These are phyloP conservation scores for Leucophenga maculata DNA, from an alignment of 2,888 invertebrate genomes.

Conservation along the genomic window DNA sequence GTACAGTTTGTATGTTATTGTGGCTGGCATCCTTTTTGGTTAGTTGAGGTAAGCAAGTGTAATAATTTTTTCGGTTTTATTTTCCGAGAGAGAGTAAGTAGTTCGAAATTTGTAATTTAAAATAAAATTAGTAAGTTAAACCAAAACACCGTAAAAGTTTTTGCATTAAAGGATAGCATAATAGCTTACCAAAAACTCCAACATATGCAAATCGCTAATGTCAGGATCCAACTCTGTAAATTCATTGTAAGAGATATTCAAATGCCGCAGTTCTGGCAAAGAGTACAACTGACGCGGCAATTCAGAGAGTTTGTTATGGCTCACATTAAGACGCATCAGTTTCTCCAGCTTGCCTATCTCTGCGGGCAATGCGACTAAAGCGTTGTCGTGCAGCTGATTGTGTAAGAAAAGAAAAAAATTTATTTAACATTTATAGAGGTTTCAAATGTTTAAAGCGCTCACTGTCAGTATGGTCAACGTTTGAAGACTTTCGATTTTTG, in stretches of 20 bases:
- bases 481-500: conserved; percentile 78
- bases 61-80: neutral
- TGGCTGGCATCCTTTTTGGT: conserved; percentile 82
- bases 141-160: conserved; percentile 42
- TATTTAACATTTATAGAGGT: too few species aligned
- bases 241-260: conserved; percentile 84
- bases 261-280: conserved; percentile 79
- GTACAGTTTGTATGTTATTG: conserved; percentile 82
- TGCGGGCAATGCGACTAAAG: conserved; percentile 79
- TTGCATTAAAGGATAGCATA: neutral
- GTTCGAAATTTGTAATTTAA: too few species aligned
- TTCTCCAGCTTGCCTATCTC: conserved; percentile 82
- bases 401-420: too few species aligned
- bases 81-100: neutral
- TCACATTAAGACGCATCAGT: conserved; percentile 79
- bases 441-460: conserved; percentile 43
- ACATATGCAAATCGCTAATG: conserved; percentile 85
- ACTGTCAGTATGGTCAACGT: conserved; percentile 82
- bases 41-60: conserved; percentile 16
- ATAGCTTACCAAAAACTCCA: conserved; percentile 79
- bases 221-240: conserved; percentile 79
- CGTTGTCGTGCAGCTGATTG: conserved; percentile 92
- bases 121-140: conserved; percentile 7
- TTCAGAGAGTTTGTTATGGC: conserved; percentile 78
- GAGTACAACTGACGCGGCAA: conserved; percentile 80